phyloP scores from a whole-genome alignment of 2,888 invertebrate genomes.

The Meghimatium bilineatum region DNA sequence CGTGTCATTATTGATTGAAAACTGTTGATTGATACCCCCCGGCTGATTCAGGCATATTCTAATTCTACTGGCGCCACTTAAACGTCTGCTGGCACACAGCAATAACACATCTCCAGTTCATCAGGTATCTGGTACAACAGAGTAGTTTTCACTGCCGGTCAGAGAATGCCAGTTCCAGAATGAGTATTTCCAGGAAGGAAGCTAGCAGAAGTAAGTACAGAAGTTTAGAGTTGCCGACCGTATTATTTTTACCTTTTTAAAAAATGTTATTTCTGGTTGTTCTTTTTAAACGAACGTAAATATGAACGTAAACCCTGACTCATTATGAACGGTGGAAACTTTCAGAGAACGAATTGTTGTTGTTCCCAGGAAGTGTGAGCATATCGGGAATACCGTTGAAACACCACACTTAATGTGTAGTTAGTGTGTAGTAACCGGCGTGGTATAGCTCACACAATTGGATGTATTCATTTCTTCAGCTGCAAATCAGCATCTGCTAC shows the following conservation, averaged over 20 bases:
- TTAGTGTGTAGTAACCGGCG: too few relatives aligned
- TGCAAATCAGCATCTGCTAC: too few relatives aligned
- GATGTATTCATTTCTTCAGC: too few relatives aligned
- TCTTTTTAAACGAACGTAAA: slow-evolving; percentile 9
- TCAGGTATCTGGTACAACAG: neutral
- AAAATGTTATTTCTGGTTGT: neutral
- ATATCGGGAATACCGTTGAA: too few relatives aligned
- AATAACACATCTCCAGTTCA: neutral
- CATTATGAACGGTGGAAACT: neutral
- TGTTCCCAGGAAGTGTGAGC: neutral
- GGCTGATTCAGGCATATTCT: neutral
- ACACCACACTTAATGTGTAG: too few relatives aligned
- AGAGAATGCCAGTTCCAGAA: slow-evolving; percentile 7
- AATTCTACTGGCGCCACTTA: neutral
- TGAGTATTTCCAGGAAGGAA: slow-evolving; percentile 13
- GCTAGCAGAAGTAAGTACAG: slow-evolving; percentile 13
- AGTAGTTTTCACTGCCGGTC: neutral
- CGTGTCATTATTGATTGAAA: neutral
- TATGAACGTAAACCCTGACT: neutral
- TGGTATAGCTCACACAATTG: too few relatives aligned
- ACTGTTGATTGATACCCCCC: neutral
- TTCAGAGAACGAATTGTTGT: neutral
- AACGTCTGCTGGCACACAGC: neutral
- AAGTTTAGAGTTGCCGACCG: too few relatives aligned
- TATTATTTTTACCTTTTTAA: too few relatives aligned